phyloP scores from a whole-genome alignment of 2,888 invertebrate genomes.

The Cryptus armator region DNA sequence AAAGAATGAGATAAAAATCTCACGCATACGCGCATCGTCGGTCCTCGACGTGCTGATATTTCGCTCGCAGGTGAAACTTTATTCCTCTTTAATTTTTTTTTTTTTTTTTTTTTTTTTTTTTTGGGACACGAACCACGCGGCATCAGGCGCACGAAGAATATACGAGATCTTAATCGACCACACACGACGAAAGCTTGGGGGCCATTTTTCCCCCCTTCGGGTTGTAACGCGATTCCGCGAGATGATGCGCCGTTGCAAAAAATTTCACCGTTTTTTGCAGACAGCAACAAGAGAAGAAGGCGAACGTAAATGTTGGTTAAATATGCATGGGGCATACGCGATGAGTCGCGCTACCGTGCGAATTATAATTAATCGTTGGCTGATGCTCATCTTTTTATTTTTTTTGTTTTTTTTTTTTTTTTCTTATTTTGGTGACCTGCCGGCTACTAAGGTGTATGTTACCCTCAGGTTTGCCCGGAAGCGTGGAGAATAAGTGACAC shows the following conservation, averaged over 20 bases:
- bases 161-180: conserved; percentile 71
- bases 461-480: neutral
- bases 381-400: conserved; percentile 15
- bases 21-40: conserved; percentile 26
- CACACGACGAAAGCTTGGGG: conserved; percentile 66
- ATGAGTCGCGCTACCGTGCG: conserved; percentile 60
- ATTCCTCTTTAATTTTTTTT: conserved; percentile 61
- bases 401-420: conserved; percentile 10
- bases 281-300: conserved; percentile 23
- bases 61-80: conserved; percentile 57
- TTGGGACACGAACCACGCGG: conserved; percentile 27
- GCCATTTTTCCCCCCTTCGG: conserved; percentile 8
- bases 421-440: neutral
- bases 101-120: conserved; percentile 38
- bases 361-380: conserved; percentile 56
- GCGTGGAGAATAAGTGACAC: conserved; percentile 52
- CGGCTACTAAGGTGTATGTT: neutral
- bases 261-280: conserved; percentile 58
- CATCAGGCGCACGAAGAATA: conserved; percentile 44
- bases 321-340: conserved; percentile 42
- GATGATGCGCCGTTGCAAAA: conserved; percentile 52
- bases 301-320: conserved; percentile 44
- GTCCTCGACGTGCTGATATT: conserved; percentile 52
- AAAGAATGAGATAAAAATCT: conserved; percentile 55
- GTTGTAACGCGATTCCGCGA: conserved; percentile 60